Percentiles rank a stretch among this genome's conserved stretches.
These are phyloP conservation scores for Chymomyza amoena DNA, from an alignment of 2,888 invertebrate species.

Conservation along the genomic window DNA sequence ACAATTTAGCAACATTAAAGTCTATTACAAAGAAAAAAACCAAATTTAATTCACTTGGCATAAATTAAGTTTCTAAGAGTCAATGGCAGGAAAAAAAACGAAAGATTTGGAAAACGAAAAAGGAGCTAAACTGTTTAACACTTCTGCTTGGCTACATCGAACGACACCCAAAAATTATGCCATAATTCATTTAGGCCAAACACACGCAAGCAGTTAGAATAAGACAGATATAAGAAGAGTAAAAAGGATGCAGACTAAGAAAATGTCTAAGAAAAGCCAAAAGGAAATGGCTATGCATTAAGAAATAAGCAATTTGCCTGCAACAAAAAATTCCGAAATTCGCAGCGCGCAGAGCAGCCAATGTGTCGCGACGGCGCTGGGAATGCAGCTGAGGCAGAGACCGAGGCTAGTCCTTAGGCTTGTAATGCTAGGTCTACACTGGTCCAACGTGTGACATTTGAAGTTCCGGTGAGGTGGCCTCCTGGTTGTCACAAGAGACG, in stretches of 20 bases:
- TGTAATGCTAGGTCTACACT: background rate
- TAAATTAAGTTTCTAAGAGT: background rate
- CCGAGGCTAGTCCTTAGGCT: conserved; percentile 9
- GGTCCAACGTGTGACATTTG: too few relatives aligned
- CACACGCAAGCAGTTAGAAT: background rate
- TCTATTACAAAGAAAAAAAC: conserved; percentile 28
- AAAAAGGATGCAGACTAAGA: background rate
- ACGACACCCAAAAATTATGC: conserved; percentile 36
- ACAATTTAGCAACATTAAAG: background rate
- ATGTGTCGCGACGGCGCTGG: conserved; percentile 51
- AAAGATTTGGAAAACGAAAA: conserved; percentile 31
- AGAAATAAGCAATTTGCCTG: conserved; percentile 66
- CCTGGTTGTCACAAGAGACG: too few relatives aligned
- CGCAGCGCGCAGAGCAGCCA: conserved; percentile 40
- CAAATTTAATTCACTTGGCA: conserved; percentile 2
- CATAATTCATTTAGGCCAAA: conserved; percentile 59
- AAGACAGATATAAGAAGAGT: background rate
- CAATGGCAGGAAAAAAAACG: background rate
- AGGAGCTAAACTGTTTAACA: conserved; percentile 71
- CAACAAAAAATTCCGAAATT: background rate
- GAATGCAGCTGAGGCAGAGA: conserved; percentile 33
- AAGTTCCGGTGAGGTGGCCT: too few relatives aligned
- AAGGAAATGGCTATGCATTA: conserved; percentile 69
- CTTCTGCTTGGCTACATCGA: conserved; percentile 65
- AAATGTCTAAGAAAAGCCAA: conserved; percentile 65